phyloP scores from a whole-genome alignment of 2,797 vertebrate genomes.

The Odontamblyopus lacepedii region DNA sequence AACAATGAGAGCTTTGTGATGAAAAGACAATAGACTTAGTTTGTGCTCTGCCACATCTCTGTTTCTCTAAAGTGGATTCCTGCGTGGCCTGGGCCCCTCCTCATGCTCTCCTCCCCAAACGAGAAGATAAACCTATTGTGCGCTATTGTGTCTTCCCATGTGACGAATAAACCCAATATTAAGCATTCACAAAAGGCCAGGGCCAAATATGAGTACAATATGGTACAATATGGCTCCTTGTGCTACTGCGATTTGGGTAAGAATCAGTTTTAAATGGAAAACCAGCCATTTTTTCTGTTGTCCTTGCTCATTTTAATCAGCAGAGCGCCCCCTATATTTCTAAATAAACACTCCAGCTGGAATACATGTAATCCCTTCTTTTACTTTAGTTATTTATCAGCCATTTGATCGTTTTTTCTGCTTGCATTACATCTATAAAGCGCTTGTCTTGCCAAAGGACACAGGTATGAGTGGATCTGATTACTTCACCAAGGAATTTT shows the following conservation, averaged over 20 bases:
- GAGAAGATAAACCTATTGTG: slow-evolving; percentile 7
- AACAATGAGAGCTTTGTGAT: slow-evolving; percentile 60
- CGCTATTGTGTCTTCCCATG: neutral
- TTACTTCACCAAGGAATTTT: no score
- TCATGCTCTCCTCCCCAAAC: neutral
- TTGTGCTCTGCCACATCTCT: slow-evolving; percentile 28
- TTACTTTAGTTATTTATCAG: no score
- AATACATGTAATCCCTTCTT: no score
- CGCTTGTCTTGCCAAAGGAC: no score
- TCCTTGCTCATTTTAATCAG: no score
- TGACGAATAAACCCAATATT: neutral
- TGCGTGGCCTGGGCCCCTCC: slow-evolving; percentile 2
- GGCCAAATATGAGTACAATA: neutral
- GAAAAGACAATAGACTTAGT: slow-evolving; percentile 58
- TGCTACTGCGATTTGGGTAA: neutral
- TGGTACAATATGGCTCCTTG: neutral
- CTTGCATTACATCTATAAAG: no score
- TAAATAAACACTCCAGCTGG: no score
- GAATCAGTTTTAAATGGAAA: no score
- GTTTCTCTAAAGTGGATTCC: slow-evolving; percentile 11
- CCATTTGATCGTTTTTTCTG: no score
- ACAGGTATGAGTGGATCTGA: no score
- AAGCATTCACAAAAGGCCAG: neutral
- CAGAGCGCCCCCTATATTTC: no score
- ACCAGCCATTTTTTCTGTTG: no score